These are phyloP conservation scores for Gymnogyps californianus DNA, from an alignment of 2,113 vertebrate species.

Conservation along the genomic window DNA sequence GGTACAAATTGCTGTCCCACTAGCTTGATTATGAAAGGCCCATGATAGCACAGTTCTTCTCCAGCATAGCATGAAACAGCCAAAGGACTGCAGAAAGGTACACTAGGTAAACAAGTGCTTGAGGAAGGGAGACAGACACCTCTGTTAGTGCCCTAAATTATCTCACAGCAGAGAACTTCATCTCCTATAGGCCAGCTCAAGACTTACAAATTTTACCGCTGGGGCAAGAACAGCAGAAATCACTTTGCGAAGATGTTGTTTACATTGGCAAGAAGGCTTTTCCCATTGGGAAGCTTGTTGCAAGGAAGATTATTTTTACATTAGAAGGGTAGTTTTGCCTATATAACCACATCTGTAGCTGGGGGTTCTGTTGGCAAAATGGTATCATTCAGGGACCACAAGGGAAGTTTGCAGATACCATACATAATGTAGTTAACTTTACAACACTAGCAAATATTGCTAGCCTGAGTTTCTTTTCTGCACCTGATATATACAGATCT, in stretches of 20 bases:
- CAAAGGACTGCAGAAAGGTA: background rate
- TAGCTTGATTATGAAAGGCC: background rate
- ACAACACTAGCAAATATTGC: background rate
- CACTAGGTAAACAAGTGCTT: background rate
- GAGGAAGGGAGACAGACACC: background rate
- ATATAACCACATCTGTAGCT: background rate
- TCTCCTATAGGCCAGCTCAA: background rate
- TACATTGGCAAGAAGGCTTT: background rate
- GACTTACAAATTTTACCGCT: background rate
- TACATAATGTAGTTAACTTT: background rate
- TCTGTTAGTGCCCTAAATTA: background rate
- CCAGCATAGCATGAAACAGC: background rate
- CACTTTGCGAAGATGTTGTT: background rate
- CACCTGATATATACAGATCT: background rate
- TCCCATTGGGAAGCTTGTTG: background rate
- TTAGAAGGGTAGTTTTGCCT: background rate
- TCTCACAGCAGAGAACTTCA: background rate
- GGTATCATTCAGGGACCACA: background rate
- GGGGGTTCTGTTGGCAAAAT: background rate
- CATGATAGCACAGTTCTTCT: background rate
- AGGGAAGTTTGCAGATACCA: background rate
- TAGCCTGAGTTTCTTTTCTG: background rate
- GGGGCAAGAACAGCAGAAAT: background rate
- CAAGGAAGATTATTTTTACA: background rate
- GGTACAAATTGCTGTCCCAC: background rate